phyloP scores from a whole-genome alignment of 2,113 vertebrate species.

The Alethe castanea region DNA sequence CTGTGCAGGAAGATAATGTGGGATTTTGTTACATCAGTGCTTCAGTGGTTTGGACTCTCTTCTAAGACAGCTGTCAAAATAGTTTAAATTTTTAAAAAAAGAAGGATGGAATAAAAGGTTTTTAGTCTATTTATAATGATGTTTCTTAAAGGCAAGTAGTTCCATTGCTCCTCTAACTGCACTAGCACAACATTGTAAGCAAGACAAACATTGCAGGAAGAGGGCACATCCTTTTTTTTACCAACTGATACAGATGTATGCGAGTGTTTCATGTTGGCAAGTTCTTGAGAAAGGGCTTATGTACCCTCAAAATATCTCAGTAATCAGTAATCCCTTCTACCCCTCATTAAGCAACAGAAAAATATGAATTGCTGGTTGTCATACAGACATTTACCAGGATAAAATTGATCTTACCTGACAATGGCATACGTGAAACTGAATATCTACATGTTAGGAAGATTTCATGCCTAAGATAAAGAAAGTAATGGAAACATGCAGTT shows the following conservation, averaged over 20 bases:
- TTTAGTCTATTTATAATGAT: neutral
- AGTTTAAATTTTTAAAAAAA: neutral
- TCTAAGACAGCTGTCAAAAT: neutral
- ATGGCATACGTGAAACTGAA: neutral
- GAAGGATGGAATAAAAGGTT: neutral
- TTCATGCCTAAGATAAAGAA: neutral
- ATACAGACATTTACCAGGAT: neutral
- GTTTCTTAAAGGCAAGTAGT: neutral
- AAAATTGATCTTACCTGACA: neutral
- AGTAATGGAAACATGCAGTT: neutral
- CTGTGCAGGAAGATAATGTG: neutral
- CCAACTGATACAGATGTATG: neutral
- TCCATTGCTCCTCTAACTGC: neutral
- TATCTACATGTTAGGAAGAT: neutral
- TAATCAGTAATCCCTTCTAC: neutral
- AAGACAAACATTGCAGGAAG: neutral
- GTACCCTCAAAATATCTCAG: neutral
- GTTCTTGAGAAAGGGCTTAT: neutral
- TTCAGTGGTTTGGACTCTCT: neutral
- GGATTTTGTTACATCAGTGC: neutral
- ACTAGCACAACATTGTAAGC: neutral
- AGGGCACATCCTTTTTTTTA: neutral
- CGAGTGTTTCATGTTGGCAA: accelerated
- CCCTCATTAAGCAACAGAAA: neutral
- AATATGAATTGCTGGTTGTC: neutral